Evolutionary conservation across 2,888 invertebrate species (phyloP), one percentile per base, ranked within the genome.

Genomic region (Galeopsomyia nigrocyanea): DNA sequence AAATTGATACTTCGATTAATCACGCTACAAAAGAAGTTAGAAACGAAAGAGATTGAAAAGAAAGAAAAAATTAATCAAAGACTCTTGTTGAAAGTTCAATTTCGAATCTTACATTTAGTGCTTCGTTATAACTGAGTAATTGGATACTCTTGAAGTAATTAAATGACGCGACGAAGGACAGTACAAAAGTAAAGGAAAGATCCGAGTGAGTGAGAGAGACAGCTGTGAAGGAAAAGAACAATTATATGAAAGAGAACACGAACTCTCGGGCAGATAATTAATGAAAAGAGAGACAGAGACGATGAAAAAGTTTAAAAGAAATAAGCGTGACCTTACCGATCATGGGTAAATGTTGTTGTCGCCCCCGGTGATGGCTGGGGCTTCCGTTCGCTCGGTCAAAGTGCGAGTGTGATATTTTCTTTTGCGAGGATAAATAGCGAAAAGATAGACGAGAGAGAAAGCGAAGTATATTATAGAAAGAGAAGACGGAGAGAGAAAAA

Each of bases 351-450:
- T 16, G n/a, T 73, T 26, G 65, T 65, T 53, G 73, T 26, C 22
- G 58, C 58, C 55, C 63, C 56, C 31, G 50, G 31, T 56, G 14
- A 19, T 67, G 56, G 57, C 21, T 72, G 61, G 63, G 62, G 49
- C 49, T 63, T 70, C 63, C 77, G 80, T 82, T 82, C 80, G 80
- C 82, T 82, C 82, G 81, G 80, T 81, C 80, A 80, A 81, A 80
- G 77, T 80, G 79, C 80, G 79, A 73, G 70, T 77, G 73, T 67
- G 62, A 70, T 63, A 61, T 31, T 14, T 21, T 51, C 22, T 64
- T 68, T 60, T n/a, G 46, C 16, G 50, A 14, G 51, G n/a, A 39
- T 19, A 31, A 21, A 53, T 9, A 57, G n/a, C 7, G 31, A n/a
- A 31, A 22, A 22, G 9, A 22, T 51, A 2, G n/a, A 22, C 17